A percentile compares a stretch with the other conserved stretches of the same genome.
These are phyloP conservation scores for Chrysemys picta DNA, from an alignment of 2,113 vertebrate genomes.

Conservation along the genomic window DNA sequence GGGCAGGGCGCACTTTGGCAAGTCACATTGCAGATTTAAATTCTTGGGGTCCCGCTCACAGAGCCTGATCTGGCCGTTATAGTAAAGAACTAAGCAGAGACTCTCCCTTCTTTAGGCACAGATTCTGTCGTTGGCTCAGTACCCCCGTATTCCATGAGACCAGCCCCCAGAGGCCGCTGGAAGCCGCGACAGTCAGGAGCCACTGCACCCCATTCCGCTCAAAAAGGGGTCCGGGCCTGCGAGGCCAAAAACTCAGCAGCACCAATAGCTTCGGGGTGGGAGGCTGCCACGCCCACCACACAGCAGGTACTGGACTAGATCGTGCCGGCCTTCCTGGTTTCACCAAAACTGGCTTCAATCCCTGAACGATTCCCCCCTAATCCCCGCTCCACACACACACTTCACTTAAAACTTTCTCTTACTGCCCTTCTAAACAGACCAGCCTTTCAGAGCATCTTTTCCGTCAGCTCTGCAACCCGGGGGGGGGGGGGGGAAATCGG, in stretches of 20 bases:
- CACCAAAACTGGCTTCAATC: background rate
- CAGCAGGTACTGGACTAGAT: accelerated
- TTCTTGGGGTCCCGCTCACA: background rate
- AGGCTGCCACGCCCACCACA: accelerated
- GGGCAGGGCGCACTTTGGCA: too few species aligned
- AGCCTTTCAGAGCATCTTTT: background rate
- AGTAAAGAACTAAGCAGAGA: background rate
- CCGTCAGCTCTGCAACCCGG: background rate
- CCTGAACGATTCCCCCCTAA: accelerated
- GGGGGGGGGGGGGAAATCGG: accelerated
- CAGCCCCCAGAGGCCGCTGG: too few species aligned
- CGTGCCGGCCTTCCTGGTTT: background rate
- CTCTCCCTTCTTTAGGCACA: accelerated
- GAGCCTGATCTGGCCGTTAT: background rate
- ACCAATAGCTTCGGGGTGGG: accelerated
- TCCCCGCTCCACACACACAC: accelerated
- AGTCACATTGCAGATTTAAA: too few species aligned
- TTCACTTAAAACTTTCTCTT: background rate
- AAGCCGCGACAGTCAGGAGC: too few species aligned
- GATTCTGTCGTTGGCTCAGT: background rate
- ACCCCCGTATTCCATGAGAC: too few species aligned
- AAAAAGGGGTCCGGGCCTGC: background rate
- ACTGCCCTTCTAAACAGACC: accelerated
- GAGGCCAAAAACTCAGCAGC: background rate
- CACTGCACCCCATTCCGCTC: too few species aligned